Conservation (phyloP, 2,113 vertebrate species). For the Saccopteryx leptura region DNA sequence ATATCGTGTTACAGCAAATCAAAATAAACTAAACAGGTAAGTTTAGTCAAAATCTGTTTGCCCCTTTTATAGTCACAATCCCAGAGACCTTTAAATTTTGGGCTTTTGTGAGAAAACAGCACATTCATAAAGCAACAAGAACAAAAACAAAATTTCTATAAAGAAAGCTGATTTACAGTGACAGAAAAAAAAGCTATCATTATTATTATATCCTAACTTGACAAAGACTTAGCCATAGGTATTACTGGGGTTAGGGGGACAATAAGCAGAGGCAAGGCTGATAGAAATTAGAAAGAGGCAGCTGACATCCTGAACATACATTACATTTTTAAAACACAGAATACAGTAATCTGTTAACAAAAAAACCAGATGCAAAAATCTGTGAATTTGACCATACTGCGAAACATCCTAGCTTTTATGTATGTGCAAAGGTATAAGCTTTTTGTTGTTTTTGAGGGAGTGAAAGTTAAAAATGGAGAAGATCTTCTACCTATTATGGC, state of each 20-base stretch:
- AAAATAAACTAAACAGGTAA: conserved; percentile 43
- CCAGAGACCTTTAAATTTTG: conserved; percentile 40
- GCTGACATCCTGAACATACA: conserved; percentile 16
- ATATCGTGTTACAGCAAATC: conserved; percentile 4
- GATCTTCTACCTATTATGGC: conserved; percentile 25
- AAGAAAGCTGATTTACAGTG: conserved; percentile 48
- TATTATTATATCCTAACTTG: conserved; percentile 49
- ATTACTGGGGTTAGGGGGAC: neutral
- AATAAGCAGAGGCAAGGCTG: conserved; percentile 52
- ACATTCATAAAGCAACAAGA: conserved; percentile 59
- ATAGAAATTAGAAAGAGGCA: conserved; percentile 61
- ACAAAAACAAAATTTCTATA: conserved; percentile 34
- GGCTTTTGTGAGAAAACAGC: conserved; percentile 19
- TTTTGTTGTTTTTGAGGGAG: neutral
- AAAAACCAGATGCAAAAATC: conserved; percentile 65
- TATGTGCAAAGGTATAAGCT: neutral
- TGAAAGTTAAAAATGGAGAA: conserved; percentile 20
- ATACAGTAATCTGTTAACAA: conserved; percentile 29
- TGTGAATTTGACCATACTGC: conserved; percentile 48
- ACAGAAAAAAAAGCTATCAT: conserved; percentile 48
- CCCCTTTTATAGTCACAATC: conserved; percentile 48
- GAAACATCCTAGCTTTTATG: conserved; percentile 32
- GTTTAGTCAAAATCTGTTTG: conserved; percentile 46
- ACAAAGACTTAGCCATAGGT: conserved; percentile 38
- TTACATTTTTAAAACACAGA: conserved; percentile 58